Conservation (phyloP, 2,113 vertebrate species). For the Drymodes brunneopygia region DNA sequence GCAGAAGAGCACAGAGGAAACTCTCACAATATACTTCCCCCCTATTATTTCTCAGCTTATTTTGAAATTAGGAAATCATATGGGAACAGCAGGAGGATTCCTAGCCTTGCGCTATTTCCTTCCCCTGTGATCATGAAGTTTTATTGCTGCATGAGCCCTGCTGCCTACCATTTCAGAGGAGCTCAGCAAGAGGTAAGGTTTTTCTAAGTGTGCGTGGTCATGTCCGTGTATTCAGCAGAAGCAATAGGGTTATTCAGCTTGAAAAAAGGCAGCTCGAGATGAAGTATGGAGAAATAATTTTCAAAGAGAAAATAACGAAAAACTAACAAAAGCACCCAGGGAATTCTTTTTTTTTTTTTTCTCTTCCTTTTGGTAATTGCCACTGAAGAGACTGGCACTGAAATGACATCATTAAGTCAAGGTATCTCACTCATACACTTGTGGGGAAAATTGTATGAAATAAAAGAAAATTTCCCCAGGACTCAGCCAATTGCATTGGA, state of each 20-base stretch:
- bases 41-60: constrained; percentile 62
- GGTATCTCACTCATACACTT: constrained; percentile 26
- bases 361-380: neutral
- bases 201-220: constrained; percentile 64
- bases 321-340: constrained; percentile 46
- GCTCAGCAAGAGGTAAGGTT: constrained; percentile 56
- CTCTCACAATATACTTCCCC: constrained; percentile 36
- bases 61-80: constrained; percentile 69
- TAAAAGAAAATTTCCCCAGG: constrained; percentile 24
- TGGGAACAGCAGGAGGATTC: constrained; percentile 58
- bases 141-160: constrained; percentile 56
- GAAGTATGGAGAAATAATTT: constrained; percentile 46
- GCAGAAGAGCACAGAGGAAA: constrained; percentile 31
- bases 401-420: constrained; percentile 53
- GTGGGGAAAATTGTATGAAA: constrained; percentile 14
- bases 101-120: constrained; percentile 33
- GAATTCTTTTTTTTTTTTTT: neutral
- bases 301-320: constrained; percentile 58
- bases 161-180: constrained; percentile 55
- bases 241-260: constrained; percentile 32
- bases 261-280: constrained; percentile 27
- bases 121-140: constrained; percentile 64
- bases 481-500: neutral
- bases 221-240: constrained; percentile 14
- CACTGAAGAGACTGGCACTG: neutral